Conservation (phyloP, 2,113 vertebrate species). For the Saguinus midas region DNA sequence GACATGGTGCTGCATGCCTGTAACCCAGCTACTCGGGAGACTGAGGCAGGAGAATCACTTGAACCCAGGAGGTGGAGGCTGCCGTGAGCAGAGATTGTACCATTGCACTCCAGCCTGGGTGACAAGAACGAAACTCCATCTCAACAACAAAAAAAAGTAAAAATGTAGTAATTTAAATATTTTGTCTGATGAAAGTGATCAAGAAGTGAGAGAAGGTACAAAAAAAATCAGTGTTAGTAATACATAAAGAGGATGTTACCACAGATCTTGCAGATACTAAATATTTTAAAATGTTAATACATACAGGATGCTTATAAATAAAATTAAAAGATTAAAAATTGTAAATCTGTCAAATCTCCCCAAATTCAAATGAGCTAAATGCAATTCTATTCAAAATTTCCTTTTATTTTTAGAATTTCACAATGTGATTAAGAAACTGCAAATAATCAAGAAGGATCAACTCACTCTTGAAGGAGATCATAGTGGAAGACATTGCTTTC, state of each 20-base stretch:
- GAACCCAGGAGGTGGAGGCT: too few species aligned
- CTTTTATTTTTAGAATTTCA: not conserved
- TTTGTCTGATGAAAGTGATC: not conserved
- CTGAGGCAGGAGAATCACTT: too few species aligned
- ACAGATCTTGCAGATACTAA: not conserved
- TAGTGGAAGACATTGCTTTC: not conserved
- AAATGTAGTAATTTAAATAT: not conserved
- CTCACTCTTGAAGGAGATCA: not conserved
- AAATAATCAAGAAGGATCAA: not conserved
- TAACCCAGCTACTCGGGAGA: too few species aligned
- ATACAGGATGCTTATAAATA: not conserved
- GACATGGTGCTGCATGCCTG: too few species aligned
- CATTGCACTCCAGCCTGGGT: too few species aligned
- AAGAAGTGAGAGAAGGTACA: not conserved
- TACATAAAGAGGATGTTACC: not conserved
- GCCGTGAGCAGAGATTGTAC: too few species aligned
- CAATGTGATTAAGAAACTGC: not conserved
- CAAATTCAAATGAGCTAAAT: not conserved
- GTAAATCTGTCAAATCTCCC: not conserved
- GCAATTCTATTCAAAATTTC: not conserved
- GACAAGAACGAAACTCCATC: too few species aligned
- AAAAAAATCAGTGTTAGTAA: not conserved
- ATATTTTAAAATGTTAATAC: not conserved
- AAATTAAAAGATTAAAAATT: not conserved
- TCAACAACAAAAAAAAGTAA: not conserved